A percentile compares a stretch with the other conserved stretches of the same genome.
phyloP scores from a whole-genome alignment of 2,113 vertebrate genomes.

The Calonectris borealis region DNA sequence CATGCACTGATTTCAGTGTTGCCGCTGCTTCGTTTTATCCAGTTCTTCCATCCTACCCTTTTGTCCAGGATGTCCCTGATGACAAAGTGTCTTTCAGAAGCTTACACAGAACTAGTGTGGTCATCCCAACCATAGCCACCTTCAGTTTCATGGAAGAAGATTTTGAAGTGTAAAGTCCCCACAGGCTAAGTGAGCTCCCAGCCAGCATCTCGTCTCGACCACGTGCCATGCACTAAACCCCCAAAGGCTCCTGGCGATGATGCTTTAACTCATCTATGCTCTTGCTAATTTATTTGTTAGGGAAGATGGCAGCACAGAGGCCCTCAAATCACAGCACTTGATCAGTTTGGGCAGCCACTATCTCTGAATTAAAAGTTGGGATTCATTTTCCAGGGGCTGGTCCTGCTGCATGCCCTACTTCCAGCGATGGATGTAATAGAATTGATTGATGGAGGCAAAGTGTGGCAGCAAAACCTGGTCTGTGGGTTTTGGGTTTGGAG shows the following conservation, averaged over 20 bases:
- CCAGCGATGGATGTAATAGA: neutral
- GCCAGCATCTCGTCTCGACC: neutral
- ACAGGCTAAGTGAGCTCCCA: neutral
- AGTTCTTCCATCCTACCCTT: neutral
- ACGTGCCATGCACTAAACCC: neutral
- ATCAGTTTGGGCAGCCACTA: neutral
- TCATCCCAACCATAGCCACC: neutral
- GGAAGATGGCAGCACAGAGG: neutral
- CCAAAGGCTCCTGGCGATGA: neutral
- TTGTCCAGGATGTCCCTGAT: neutral
- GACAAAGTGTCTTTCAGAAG: neutral
- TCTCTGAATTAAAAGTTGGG: conserved; percentile 7
- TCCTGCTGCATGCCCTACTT: conserved; percentile 31
- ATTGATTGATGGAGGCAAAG: conserved; percentile 12
- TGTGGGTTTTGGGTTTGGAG: neutral
- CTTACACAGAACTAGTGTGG: neutral
- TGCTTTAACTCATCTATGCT: neutral
- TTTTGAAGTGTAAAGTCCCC: neutral
- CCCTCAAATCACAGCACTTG: conserved; percentile 53
- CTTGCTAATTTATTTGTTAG: conserved; percentile 35
- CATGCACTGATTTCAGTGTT: rapidly evolving
- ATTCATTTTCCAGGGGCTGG: conserved; percentile 37
- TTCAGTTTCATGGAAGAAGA: neutral
- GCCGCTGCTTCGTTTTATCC: neutral
- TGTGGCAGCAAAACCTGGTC: conserved; percentile 30